Evolutionary conservation across 2,888 invertebrate species (phyloP).

Genomic region (Leucoma salicis): DNA sequence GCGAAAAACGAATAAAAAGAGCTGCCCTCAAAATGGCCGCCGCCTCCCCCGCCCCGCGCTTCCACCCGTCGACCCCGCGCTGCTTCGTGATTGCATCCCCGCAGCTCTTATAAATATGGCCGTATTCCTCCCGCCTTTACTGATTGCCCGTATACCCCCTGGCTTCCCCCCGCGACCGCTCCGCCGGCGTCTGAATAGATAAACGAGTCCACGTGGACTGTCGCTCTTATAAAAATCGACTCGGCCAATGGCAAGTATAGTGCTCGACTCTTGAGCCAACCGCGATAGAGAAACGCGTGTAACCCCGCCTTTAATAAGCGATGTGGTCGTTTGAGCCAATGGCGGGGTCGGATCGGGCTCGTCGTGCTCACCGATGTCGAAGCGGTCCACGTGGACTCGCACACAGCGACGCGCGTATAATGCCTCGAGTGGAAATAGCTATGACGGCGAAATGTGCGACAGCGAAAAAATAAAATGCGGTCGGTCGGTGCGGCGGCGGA

Average conservation of each 20-base stretch:
- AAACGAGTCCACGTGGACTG: conserved; percentile 83
- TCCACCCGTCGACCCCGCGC: conserved; percentile 74
- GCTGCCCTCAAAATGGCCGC: conserved; percentile 89
- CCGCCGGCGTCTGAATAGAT: conserved; percentile 83
- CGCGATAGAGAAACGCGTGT: conserved; percentile 57
- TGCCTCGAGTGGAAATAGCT: conserved; percentile 83
- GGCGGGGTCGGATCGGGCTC: conserved; percentile 45
- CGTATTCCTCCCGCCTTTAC: conserved; percentile 83
- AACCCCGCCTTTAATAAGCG: conserved; percentile 83
- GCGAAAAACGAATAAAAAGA: conserved; percentile 84
- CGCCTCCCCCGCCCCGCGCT: conserved; percentile 70
- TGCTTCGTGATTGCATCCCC: conserved; percentile 83
- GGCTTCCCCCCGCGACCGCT: conserved; percentile 80
- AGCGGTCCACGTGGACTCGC: conserved; percentile 78
- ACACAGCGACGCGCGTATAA: conserved; percentile 75
- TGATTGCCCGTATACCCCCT: conserved; percentile 84
- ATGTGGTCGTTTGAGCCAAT: conserved; percentile 66
- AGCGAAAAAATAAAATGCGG: conserved; percentile 83
- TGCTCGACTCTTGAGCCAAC: conserved; percentile 54
- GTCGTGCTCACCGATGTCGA: conserved; percentile 72
- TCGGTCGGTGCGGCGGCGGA: conserved; percentile 64
- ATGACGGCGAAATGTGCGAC: conserved; percentile 83
- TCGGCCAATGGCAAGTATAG: conserved; percentile 58
- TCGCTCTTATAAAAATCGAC: conserved; percentile 80
- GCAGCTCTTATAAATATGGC: conserved; percentile 83